phyloP scores from a whole-genome alignment of 1,140 invertebrate genomes.

The Bombus waltoni region DNA sequence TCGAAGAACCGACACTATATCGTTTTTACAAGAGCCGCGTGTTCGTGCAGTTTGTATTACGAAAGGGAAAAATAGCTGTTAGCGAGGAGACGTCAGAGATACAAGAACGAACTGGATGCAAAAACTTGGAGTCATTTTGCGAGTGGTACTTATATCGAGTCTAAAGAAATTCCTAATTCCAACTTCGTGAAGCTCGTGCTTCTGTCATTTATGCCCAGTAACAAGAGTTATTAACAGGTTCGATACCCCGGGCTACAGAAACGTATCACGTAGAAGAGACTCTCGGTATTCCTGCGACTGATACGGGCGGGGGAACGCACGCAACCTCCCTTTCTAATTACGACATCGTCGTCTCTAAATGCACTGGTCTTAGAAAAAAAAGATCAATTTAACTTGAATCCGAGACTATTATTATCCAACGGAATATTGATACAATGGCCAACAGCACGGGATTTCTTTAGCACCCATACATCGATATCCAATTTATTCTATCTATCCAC shows the following conservation, averaged over 20 bases:
- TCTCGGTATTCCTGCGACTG: slow-evolving; percentile 1
- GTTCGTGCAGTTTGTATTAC: not conserved
- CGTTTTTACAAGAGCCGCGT: not conserved
- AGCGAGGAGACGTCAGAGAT: too few relatives aligned
- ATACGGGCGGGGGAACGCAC: not conserved
- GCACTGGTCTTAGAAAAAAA: not conserved
- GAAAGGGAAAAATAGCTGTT: not conserved
- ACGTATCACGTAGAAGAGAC: not conserved
- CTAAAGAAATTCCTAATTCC: not conserved
- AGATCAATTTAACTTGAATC: not conserved
- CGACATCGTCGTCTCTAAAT: slow-evolving; percentile 20
- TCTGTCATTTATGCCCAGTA: not conserved
- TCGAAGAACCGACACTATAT: not conserved
- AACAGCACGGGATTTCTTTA: not conserved
- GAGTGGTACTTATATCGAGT: too few relatives aligned
- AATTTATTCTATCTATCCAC: not conserved
- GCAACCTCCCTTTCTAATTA: slow-evolving; percentile 54
- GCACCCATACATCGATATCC: not conserved
- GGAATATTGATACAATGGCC: not conserved
- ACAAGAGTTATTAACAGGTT: not conserved
- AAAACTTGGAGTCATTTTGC: too few relatives aligned
- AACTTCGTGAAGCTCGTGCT: not conserved
- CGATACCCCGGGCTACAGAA: not conserved
- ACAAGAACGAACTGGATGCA: too few relatives aligned
- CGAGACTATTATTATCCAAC: not conserved